Conservation (phyloP, 2,113 vertebrate species). For the Athene noctua region DNA sequence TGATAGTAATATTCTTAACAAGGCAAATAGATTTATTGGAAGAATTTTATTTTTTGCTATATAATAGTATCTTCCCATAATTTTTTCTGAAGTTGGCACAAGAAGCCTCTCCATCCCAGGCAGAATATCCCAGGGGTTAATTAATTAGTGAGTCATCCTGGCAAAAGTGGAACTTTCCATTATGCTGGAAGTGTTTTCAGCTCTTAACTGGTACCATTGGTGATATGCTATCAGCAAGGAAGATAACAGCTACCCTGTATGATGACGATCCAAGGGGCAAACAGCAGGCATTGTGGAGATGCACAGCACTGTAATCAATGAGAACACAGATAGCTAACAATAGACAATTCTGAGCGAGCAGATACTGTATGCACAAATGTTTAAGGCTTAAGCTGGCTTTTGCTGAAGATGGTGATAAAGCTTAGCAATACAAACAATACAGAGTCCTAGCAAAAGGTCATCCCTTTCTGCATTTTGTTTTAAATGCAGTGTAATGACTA, state of each 20-base stretch:
- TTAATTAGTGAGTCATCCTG: conserved; percentile 8
- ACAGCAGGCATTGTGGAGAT: background rate
- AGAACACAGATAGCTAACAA: background rate
- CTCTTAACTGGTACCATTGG: background rate
- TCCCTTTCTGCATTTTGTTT: background rate
- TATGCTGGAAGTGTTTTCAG: conserved; percentile 9
- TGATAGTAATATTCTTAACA: background rate
- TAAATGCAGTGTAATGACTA: background rate
- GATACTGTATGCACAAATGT: background rate
- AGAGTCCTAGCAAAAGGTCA: background rate
- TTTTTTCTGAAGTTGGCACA: background rate
- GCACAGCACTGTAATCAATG: background rate
- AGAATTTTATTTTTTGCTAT: background rate
- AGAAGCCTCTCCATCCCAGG: background rate
- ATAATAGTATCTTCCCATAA: background rate
- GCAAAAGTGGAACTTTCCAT: conserved; percentile 23
- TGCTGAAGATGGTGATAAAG: background rate
- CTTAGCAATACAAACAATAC: background rate
- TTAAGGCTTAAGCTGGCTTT: background rate
- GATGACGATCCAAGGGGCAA: background rate
- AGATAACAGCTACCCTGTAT: conserved; percentile 1
- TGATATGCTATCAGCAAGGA: background rate
- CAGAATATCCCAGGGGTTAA: background rate
- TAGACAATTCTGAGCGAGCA: background rate
- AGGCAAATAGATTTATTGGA: background rate